Base-by-base conservation (phyloP, 2,888 invertebrate genomes). In the Melikaiella ostensackeni region DNA sequence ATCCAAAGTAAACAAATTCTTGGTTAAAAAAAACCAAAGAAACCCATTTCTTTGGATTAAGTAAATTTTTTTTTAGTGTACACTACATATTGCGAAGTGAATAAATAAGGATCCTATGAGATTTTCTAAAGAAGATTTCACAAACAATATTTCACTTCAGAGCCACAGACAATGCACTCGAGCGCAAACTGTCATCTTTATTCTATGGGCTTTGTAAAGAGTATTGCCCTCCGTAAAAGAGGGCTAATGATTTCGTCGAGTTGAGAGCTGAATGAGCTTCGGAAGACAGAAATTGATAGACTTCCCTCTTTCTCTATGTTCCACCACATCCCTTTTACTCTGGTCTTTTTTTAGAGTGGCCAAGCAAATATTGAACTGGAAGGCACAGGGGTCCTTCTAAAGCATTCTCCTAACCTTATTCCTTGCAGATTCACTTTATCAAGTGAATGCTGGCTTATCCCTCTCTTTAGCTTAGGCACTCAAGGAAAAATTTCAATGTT, bases 231-330 rank as follows among this genome's bases (percentile, higher is more conserved):
- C 75, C 66, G 74, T 62, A 76, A 55, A 77, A 80, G 75, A 66
- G 81, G 81, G 82, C 81, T 85, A 84, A 85, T 84, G 83, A 85
- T 85, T 84, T 82, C 78, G 78, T 83, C 78, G 78, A 78, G 76
- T 77, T 81, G 81, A 80, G 80, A 82, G 77, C 76, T 84, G 82
- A 82, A 84, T 83, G 82, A 83, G 81, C 84, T 82, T 79, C 80
- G 85, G 85, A 86, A 89, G 89, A 89, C 88, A 86, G 87, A 84
- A 90, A 90, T 90, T 90, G 89, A 90, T 90, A 70, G 70, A 70
- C 70, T 50, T 70, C 50, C 30, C 46, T 70, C 70, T 70, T 50
- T 70, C 27, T 59, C 59, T 27, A 16, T 59, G 21, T 59, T 27
- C 59, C 59, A 59, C 16, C 59, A 59, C 21, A 55, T 21, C 46